Evolutionary conservation across 2,113 vertebrate genomes (phyloP), one percentile per base, ranked within the genome.

Genomic region (Peromyscus maniculatus): DNA sequence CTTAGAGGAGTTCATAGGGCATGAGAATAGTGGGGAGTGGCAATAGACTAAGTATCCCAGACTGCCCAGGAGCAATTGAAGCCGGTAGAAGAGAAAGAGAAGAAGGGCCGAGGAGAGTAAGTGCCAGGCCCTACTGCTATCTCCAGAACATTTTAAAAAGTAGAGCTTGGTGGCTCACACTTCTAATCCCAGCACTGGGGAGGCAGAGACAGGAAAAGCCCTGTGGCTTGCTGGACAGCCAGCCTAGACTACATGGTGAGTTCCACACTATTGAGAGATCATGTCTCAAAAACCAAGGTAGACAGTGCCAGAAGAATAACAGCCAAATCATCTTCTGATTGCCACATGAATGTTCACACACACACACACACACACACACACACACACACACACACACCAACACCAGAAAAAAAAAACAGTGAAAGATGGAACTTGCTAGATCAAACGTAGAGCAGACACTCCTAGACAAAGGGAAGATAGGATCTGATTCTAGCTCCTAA

Each of bases 311-410:
- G 36, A 39, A 62, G 22, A 82, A n/a, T 62, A 36, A n/a, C 12
- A 1, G 6, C 49, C 31, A 79, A 31, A 0, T 39, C 36, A 62
- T 39, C 36, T 7, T 28, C 57, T 62, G 36, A 36, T 36, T 59
- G 11, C 3, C 52, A 7, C 52, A n/a, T 33, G 10, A 4, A 8
- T 33, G 7, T 33, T 15, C 0, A 1, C 8, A 9, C 22, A 9
- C 80, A 59, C 69, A 77, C 43, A 77, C 4, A 67, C 0, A 71
- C 33, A 36, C 15, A 16, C 69, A 36, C 0, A 1, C 8, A 9
- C 22, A 9, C 80, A 59, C 69, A 77, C 43, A 67, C 0, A 71
- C 33, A 36, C 15, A 16, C 69, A 36, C 69, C 31, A 36, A 16
- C 33, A 36, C 33, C 36, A 19, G 69, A 43, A 36, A 80, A 36